These are phyloP conservation scores for Scrobipalpa atriplicella DNA, from an alignment of 2,888 invertebrate species.

Conservation along the genomic window DNA sequence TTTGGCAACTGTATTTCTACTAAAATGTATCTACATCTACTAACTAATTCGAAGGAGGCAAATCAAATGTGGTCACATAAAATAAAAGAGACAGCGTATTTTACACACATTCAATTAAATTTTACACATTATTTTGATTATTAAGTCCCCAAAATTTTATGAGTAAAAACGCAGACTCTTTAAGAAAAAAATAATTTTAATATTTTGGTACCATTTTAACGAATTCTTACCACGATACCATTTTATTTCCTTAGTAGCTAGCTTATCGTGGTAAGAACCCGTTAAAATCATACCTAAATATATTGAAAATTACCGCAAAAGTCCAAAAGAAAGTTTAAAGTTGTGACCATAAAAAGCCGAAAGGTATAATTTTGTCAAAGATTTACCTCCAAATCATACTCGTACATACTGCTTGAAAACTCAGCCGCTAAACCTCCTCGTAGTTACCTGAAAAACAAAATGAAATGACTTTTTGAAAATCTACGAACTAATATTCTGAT, in stretches of 20 bases:
- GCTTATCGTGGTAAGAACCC: too few species aligned
- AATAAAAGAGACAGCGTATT: not conserved
- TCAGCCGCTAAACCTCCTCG: not conserved
- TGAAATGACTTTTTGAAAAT: not conserved
- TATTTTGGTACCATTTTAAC: too few species aligned
- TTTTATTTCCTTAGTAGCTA: too few species aligned
- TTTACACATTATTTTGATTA: too few species aligned
- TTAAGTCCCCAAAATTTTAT: too few species aligned
- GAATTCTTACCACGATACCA: too few species aligned
- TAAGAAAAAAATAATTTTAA: not conserved
- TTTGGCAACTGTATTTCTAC: too few species aligned
- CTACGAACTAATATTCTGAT: not conserved
- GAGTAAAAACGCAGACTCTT: not conserved
- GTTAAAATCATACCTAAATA: too few species aligned
- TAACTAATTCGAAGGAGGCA: not conserved
- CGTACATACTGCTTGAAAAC: constrained; percentile 6
- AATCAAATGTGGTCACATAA: constrained; percentile 5
- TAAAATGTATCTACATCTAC: not conserved
- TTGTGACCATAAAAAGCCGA: not conserved
- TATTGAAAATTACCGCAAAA: too few species aligned
- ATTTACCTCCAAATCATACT: constrained; percentile 18
- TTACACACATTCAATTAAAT: too few species aligned
- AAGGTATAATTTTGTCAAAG: not conserved
- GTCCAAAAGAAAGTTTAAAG: not conserved
- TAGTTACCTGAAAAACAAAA: not conserved